Evolutionary conservation across 2,797 vertebrate genomes (phyloP).

Genomic region (Sebastes matsubarae): DNA sequence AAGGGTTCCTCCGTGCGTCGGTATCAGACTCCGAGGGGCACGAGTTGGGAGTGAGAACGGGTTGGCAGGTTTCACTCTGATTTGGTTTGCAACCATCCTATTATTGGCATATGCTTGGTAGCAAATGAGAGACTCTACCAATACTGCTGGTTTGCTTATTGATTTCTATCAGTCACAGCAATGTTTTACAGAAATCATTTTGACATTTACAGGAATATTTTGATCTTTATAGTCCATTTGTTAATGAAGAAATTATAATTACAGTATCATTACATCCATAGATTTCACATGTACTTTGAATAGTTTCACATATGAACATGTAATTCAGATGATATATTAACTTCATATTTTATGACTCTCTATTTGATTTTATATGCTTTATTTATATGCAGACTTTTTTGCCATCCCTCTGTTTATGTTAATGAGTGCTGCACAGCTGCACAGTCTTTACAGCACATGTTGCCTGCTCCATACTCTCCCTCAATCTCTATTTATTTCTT

Average conservation of each 20-base stretch:
- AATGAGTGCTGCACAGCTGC: neutral
- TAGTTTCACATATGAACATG: neutral
- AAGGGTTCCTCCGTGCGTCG: no score
- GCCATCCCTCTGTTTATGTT: neutral
- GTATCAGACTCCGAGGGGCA: no score
- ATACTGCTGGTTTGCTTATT: no score
- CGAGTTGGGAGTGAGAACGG: no score
- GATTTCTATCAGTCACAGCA: neutral
- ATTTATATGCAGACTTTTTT: neutral
- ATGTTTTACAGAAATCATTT: neutral
- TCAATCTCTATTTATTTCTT: conserved; percentile 12
- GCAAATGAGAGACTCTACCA: neutral
- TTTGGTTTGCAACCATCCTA: neutral
- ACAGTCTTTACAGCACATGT: neutral
- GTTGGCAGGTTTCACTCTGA: neutral
- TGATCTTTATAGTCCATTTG: neutral
- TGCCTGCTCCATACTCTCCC: neutral
- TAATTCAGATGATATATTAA: neutral
- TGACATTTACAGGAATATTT: neutral
- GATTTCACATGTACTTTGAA: neutral
- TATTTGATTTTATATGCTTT: neutral
- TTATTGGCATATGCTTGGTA: neutral
- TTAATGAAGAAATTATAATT: neutral
- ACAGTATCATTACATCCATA: neutral
- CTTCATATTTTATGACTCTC: neutral